These are phyloP conservation scores for Pyralis farinalis DNA, from an alignment of 2,888 invertebrate genomes.

Conservation along the genomic window DNA sequence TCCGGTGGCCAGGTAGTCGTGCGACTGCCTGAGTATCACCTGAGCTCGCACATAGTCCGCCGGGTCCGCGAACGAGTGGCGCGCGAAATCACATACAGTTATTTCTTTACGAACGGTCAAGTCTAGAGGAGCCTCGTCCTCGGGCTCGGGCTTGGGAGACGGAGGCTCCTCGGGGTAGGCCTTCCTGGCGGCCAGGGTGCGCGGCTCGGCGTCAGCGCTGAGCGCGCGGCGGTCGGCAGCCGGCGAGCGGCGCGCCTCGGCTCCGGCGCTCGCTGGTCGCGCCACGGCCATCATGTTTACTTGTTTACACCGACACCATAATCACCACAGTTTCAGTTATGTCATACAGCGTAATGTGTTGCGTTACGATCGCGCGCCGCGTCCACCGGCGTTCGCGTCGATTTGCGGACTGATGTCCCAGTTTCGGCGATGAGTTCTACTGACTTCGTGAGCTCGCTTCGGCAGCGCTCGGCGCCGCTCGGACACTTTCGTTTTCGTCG, in stretches of 20 bases:
- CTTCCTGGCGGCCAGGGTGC: slow-evolving; percentile 75
- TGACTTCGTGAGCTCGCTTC: slow-evolving; percentile 79
- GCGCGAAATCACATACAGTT: slow-evolving; percentile 72
- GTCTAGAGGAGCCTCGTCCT: slow-evolving; percentile 89
- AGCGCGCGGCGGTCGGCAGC: slow-evolving; percentile 51
- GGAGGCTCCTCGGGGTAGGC: slow-evolving; percentile 61
- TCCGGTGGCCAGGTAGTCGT: slow-evolving; percentile 71
- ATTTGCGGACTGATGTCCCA: slow-evolving; percentile 84
- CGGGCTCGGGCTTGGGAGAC: slow-evolving; percentile 31
- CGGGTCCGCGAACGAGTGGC: slow-evolving; percentile 73
- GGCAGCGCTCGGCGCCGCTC: slow-evolving; percentile 71
- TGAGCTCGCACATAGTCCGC: slow-evolving; percentile 71
- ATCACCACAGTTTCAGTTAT: slow-evolving; percentile 71
- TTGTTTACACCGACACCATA: slow-evolving; percentile 68
- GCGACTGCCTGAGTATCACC: slow-evolving; percentile 73
- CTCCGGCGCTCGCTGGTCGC: slow-evolving; percentile 66
- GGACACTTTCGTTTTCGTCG: slow-evolving; percentile 80
- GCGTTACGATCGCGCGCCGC: slow-evolving; percentile 50
- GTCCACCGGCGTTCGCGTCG: slow-evolving; percentile 74
- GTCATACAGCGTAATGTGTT: slow-evolving; percentile 67
- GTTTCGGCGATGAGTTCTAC: slow-evolving; percentile 81
- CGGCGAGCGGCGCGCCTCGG: slow-evolving; percentile 50
- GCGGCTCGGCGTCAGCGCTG: slow-evolving; percentile 62
- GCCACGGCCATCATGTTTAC: slow-evolving; percentile 77
- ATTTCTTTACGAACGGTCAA: slow-evolving; percentile 84